Evolutionary conservation across 2,113 vertebrate species (phyloP).

Genomic region (Egretta garzetta): DNA sequence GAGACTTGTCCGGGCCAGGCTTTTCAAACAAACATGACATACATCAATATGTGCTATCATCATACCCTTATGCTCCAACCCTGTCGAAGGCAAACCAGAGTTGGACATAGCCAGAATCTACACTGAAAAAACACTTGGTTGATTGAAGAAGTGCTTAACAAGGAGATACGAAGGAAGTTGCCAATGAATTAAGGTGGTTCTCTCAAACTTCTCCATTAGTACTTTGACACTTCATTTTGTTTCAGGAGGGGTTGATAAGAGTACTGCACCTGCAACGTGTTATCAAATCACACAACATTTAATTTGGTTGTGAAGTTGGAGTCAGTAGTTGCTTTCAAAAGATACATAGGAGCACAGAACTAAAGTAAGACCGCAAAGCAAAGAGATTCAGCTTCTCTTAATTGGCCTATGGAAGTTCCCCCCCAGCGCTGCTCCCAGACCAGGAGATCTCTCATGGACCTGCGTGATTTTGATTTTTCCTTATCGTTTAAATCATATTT

Average conservation of each 20-base stretch:
- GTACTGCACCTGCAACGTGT: neutral
- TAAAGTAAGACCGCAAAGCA: neutral
- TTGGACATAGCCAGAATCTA: neutral
- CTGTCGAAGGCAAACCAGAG: neutral
- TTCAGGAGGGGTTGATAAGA: neutral
- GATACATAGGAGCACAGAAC: neutral
- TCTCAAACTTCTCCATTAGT: neutral
- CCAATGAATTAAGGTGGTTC: neutral
- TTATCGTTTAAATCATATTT: neutral
- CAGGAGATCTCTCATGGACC: neutral
- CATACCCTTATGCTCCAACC: neutral
- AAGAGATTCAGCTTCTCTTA: neutral
- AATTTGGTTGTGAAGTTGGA: neutral
- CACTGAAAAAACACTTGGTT: neutral
- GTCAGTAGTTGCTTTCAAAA: neutral
- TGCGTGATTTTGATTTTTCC: neutral
- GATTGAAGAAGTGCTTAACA: neutral
- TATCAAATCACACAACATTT: neutral
- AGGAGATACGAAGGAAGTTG: neutral
- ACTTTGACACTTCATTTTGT: neutral
- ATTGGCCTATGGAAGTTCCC: neutral
- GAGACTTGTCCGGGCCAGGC: neutral
- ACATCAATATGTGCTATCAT: fast-evolving
- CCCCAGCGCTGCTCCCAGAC: neutral
- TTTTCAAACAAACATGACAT: neutral